Percentiles rank a stretch among this genome's conserved stretches.
Conservation (phyloP, 2,797 vertebrate species). For the Psittacula echo region DNA sequence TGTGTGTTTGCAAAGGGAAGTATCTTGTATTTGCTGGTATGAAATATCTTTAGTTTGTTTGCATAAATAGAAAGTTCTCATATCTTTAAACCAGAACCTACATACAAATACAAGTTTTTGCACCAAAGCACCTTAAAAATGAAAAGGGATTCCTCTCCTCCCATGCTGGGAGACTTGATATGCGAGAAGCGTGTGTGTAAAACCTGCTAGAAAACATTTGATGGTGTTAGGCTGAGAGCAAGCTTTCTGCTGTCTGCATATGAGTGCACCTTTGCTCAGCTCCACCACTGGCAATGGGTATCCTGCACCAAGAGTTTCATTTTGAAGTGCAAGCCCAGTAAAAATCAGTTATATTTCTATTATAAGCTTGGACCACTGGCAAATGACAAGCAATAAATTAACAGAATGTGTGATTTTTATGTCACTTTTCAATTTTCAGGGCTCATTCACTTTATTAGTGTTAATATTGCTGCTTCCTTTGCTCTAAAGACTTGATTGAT, state of each 20-base stretch:
- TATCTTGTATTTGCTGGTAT: not conserved
- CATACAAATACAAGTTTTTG: not conserved
- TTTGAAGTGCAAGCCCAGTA: not conserved
- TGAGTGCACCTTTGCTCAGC: not conserved
- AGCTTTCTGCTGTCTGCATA: not conserved
- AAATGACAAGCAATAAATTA: slow-evolving; percentile 1
- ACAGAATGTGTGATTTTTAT: not conserved
- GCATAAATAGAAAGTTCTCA: not conserved
- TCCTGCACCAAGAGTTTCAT: not conserved
- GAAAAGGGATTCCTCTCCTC: not conserved
- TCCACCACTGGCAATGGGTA: not conserved
- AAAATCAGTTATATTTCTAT: not conserved
- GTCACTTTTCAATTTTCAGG: not conserved
- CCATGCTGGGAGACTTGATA: not conserved
- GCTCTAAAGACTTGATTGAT: not conserved
- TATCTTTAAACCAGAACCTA: not conserved
- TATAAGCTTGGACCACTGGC: not conserved
- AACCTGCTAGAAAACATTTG: not conserved
- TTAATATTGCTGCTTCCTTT: not conserved
- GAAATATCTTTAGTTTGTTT: not conserved
- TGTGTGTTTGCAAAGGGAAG: not conserved
- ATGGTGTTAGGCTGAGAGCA: not conserved
- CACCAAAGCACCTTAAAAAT: not conserved
- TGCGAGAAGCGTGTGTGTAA: not conserved
- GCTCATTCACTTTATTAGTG: not conserved